Evolutionary conservation across 2,113 vertebrate species (phyloP).

Genomic region (Pterophyllum scalare): DNA sequence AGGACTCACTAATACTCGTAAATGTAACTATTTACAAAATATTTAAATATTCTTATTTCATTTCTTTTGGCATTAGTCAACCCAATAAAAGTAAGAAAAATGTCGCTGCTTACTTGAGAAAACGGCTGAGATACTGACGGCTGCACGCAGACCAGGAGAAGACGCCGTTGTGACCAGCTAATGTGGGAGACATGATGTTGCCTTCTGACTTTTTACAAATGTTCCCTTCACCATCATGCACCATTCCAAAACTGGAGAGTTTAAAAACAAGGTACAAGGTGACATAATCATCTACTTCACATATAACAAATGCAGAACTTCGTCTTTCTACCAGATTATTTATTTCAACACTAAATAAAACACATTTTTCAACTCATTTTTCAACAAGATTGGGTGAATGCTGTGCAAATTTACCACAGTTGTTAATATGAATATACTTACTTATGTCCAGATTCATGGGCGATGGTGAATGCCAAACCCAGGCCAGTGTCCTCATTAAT

Average conservation of each 20-base stretch:
- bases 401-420: background rate
- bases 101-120: constrained; percentile 84
- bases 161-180: constrained; percentile 90
- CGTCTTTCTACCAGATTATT: background rate
- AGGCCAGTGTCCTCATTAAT: constrained; percentile 91
- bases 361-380: background rate
- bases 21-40: constrained; percentile 12
- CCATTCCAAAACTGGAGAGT: constrained; percentile 88
- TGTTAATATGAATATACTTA: constrained; percentile 58
- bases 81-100: constrained; percentile 12
- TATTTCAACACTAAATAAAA: background rate
- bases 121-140: constrained; percentile 88
- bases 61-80: background rate
- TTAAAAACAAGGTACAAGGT: background rate
- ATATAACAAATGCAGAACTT: background rate
- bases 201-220: constrained; percentile 90
- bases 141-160: constrained; percentile 94
- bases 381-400: background rate
- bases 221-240: constrained; percentile 92
- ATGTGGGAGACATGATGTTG: constrained; percentile 92
- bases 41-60: constrained; percentile 19
- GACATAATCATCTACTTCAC: background rate
- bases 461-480: constrained; percentile 91
- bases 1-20: constrained; percentile 14
- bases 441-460: constrained; percentile 95